Evolutionary conservation across 1,140 invertebrate species (phyloP).

Genomic region (Dufourea novaeangliae): DNA sequence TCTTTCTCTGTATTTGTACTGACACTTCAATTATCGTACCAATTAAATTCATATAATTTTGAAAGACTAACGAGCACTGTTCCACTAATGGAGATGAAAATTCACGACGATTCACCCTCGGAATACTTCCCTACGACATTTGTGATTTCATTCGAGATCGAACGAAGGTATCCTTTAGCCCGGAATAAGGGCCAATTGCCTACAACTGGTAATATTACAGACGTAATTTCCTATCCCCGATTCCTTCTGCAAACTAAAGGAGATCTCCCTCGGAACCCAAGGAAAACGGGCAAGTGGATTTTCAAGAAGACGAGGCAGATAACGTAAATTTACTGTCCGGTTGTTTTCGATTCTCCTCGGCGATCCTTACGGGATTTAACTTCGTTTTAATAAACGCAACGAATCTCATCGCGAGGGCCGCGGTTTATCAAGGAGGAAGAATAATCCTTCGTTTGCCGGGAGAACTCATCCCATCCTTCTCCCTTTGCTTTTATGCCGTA

Average conservation of each 20-base stretch:
- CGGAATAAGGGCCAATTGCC: constrained; percentile 43
- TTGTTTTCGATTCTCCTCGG: constrained; percentile 39
- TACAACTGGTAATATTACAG: constrained; percentile 46
- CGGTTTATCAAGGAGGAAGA: constrained; percentile 39
- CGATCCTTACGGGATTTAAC: constrained; percentile 36
- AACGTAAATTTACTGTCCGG: constrained; percentile 45
- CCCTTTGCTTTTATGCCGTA: constrained; percentile 2
- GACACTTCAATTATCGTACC: neutral
- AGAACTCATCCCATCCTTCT: neutral
- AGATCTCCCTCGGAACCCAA: neutral
- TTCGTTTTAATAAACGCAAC: constrained; percentile 47
- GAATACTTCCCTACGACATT: constrained; percentile 21
- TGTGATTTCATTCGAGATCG: neutral
- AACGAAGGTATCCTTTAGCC: constrained; percentile 13
- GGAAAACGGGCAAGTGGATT: too few species aligned
- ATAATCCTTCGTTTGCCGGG: constrained; percentile 35
- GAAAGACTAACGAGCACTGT: neutral
- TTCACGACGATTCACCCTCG: neutral
- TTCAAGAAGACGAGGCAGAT: constrained; percentile 35
- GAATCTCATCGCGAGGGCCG: neutral
- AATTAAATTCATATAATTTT: neutral
- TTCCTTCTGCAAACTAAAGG: neutral
- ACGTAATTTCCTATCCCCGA: constrained; percentile 40
- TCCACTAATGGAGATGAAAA: neutral
- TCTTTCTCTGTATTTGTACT: neutral